Evolutionary conservation across 2,888 invertebrate species (phyloP).

Genomic region (Microctonus brassicae): DNA sequence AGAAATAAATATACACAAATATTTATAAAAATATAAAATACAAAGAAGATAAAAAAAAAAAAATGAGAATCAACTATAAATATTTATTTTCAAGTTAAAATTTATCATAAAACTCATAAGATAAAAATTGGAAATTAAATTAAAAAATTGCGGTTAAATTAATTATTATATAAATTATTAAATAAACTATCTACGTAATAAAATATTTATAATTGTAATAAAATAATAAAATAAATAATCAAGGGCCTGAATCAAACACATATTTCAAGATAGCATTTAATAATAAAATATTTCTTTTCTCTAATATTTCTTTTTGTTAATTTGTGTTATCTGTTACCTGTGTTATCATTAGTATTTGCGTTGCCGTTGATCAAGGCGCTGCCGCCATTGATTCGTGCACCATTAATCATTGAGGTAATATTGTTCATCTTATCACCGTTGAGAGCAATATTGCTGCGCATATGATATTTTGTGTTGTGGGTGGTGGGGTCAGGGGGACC

Average conservation of each 20-base stretch:
- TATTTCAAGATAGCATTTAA: conserved; percentile 61
- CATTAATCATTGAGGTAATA: conserved; percentile 60
- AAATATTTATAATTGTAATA: conserved; percentile 11
- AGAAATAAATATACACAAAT: conserved; percentile 4
- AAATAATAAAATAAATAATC: conserved; percentile 18
- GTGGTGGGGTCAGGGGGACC: conserved; percentile 73
- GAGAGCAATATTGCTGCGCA: conserved; percentile 75
- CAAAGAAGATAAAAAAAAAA: background rate
- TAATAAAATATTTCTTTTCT: conserved; percentile 9
- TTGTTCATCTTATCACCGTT: conserved; percentile 68
- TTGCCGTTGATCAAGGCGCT: conserved; percentile 59
- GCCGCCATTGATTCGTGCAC: conserved; percentile 53
- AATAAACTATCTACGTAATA: background rate
- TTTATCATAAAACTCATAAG: too few relatives aligned
- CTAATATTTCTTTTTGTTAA: background rate
- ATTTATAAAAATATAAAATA: background rate
- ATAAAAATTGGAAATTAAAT: too few relatives aligned
- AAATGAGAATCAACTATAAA: conserved; percentile 4
- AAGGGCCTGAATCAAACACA: conserved; percentile 59
- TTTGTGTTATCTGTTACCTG: conserved; percentile 41
- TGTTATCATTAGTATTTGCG: conserved; percentile 49
- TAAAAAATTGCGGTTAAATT: background rate
- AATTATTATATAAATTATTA: background rate
- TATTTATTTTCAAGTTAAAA: background rate
- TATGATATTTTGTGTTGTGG: conserved; percentile 74